These are phyloP conservation scores for Dermochelys coriacea DNA, from an alignment of 2,797 vertebrate genomes.

Conservation along the genomic window DNA sequence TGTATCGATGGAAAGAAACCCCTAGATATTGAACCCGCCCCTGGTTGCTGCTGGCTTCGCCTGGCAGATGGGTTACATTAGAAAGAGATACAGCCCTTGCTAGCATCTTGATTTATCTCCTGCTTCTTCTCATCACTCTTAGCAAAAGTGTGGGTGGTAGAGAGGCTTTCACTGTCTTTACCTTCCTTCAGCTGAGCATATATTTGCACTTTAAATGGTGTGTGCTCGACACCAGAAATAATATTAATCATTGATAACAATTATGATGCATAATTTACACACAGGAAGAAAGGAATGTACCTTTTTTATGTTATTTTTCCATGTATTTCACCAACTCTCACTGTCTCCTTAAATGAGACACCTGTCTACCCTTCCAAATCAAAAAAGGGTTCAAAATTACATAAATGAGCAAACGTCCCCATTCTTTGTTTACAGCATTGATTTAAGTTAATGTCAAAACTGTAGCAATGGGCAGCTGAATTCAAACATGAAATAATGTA, in stretches of 20 bases:
- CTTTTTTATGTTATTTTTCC: slow-evolving; percentile 61
- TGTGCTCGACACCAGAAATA: slow-evolving; percentile 62
- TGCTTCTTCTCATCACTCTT: background rate
- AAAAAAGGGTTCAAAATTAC: background rate
- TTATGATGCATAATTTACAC: slow-evolving; percentile 63
- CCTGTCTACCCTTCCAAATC: slow-evolving; percentile 28
- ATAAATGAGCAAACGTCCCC: background rate
- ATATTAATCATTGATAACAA: slow-evolving; percentile 72
- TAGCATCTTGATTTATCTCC: background rate
- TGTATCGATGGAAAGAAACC: too few species aligned
- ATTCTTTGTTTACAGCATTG: background rate
- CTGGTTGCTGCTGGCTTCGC: too few species aligned
- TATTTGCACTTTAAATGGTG: slow-evolving; percentile 71
- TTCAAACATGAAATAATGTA: background rate
- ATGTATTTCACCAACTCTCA: slow-evolving; percentile 12
- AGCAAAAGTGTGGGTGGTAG: background rate
- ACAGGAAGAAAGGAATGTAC: slow-evolving; percentile 60
- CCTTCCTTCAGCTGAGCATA: slow-evolving; percentile 21
- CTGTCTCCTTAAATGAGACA: background rate
- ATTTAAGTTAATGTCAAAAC: background rate
- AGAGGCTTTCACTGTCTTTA: slow-evolving; percentile 8
- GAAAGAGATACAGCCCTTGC: background rate
- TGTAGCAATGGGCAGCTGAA: background rate
- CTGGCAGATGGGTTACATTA: too few species aligned
- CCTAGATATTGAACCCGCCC: too few species aligned